Evolutionary conservation across 2,113 vertebrate genomes (phyloP).

Genomic region (Cathartes aura): DNA sequence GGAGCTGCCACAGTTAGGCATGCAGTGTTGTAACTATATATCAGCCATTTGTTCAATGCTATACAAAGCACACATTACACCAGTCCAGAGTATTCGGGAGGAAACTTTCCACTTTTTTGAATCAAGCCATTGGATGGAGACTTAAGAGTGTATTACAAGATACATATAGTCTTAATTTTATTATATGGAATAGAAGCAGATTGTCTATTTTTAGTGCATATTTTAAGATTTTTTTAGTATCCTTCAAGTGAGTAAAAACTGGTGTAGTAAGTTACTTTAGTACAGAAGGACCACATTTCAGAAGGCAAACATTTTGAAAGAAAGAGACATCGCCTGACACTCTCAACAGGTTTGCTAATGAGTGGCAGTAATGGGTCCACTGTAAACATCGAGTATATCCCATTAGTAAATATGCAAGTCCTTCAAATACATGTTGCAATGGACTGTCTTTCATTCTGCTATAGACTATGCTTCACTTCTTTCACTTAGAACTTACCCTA

Average conservation of each 20-base stretch:
- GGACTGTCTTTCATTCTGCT: not conserved
- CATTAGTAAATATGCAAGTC: not conserved
- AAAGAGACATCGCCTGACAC: not conserved
- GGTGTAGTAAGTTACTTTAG: not conserved
- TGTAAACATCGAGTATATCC: not conserved
- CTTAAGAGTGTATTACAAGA: not conserved
- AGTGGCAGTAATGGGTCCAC: not conserved
- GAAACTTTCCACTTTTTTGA: not conserved
- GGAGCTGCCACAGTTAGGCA: not conserved
- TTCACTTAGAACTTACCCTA: not conserved
- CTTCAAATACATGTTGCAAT: not conserved
- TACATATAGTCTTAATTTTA: not conserved
- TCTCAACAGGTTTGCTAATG: not conserved
- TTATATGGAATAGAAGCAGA: accelerated
- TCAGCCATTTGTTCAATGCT: not conserved
- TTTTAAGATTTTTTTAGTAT: not conserved
- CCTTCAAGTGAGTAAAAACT: not conserved
- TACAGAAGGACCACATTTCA: not conserved
- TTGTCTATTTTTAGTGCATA: not conserved
- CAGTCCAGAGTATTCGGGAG: not conserved
- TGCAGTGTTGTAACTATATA: accelerated
- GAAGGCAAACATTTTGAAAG: not conserved
- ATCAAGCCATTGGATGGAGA: not conserved
- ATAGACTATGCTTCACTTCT: accelerated
- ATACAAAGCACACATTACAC: not conserved